These are phyloP conservation scores for Stegana nigrithorax DNA, from an alignment of 2,888 invertebrate genomes.

Conservation along the genomic window DNA sequence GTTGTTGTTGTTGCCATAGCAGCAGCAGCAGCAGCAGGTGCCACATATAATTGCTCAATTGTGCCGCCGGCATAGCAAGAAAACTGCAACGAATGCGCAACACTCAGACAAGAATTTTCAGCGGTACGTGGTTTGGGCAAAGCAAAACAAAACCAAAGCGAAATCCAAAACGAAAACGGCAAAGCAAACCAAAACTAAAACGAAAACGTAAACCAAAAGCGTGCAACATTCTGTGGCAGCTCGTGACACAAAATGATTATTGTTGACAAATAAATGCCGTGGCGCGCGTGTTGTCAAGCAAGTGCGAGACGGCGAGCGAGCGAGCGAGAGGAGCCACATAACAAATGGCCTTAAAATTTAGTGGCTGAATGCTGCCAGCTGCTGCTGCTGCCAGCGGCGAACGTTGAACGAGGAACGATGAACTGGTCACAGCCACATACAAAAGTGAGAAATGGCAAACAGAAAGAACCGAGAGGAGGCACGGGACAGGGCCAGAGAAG, in stretches of 20 bases:
- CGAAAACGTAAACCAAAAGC: neutral
- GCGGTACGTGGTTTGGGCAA: neutral
- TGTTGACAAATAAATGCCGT: slow-evolving; percentile 16
- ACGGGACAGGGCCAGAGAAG: too few relatives aligned
- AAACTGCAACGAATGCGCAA: neutral
- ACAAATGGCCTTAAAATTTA: slow-evolving; percentile 14
- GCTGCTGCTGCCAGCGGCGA: too few relatives aligned
- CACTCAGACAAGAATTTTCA: neutral
- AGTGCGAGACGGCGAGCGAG: neutral
- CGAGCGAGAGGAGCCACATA: neutral
- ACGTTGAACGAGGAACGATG: too few relatives aligned
- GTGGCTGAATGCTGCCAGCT: neutral
- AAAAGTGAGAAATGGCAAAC: slow-evolving; percentile 12
- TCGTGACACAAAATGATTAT: slow-evolving; percentile 10
- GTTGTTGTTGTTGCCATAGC: neutral
- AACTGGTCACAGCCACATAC: too few relatives aligned
- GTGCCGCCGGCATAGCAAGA: neutral
- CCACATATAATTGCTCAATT: slow-evolving; percentile 1
- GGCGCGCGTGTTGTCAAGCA: neutral
- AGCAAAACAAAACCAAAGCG: neutral
- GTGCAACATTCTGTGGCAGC: neutral
- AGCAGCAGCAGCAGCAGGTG: slow-evolving; percentile 5
- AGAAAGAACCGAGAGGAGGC: too few relatives aligned
- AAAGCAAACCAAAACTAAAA: neutral
- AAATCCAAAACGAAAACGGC: neutral